A percentile compares a stretch with the other conserved stretches of the same genome.
Evolutionary conservation across 2,888 invertebrate species (phyloP).

Genomic region (Agapetus fuscipes): DNA sequence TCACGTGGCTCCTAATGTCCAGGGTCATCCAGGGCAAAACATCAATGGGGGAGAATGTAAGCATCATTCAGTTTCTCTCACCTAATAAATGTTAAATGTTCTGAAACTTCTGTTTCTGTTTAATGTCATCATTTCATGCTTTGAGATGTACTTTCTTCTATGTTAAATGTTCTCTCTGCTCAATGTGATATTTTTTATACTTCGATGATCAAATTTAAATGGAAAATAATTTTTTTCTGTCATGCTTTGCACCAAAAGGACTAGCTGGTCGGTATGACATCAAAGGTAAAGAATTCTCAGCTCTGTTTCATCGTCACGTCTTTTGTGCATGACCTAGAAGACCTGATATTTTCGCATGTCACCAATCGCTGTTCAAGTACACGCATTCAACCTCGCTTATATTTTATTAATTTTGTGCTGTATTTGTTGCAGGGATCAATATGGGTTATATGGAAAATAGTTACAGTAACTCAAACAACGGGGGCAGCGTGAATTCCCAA

Average conservation of each 20-base stretch:
- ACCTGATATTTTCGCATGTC: neutral
- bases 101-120: slow-evolving; percentile 1
- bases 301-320: slow-evolving; percentile 21
- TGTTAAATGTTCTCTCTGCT: neutral
- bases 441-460: slow-evolving; percentile 88
- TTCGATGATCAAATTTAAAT: too few relatives aligned
- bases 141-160: neutral
- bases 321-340: slow-evolving; percentile 18
- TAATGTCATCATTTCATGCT: neutral
- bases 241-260: slow-evolving; percentile 21
- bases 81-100: too few relatives aligned
- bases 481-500: slow-evolving; percentile 91
- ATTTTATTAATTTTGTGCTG: too few relatives aligned
- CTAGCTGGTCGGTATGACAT: slow-evolving; percentile 22
- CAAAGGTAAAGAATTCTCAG: slow-evolving; percentile 18
- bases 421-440: slow-evolving; percentile 53
- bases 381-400: too few relatives aligned
- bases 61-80: slow-evolving; percentile 34
- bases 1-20: slow-evolving; percentile 62
- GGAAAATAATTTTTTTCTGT: slow-evolving; percentile 18
- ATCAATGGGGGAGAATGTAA: slow-evolving; percentile 73
- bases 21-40: slow-evolving; percentile 51
- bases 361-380: too few relatives aligned
- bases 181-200: neutral
- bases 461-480: slow-evolving; percentile 88